Conservation (phyloP, 2,888 invertebrate species). For the Drosophila phalerata region DNA sequence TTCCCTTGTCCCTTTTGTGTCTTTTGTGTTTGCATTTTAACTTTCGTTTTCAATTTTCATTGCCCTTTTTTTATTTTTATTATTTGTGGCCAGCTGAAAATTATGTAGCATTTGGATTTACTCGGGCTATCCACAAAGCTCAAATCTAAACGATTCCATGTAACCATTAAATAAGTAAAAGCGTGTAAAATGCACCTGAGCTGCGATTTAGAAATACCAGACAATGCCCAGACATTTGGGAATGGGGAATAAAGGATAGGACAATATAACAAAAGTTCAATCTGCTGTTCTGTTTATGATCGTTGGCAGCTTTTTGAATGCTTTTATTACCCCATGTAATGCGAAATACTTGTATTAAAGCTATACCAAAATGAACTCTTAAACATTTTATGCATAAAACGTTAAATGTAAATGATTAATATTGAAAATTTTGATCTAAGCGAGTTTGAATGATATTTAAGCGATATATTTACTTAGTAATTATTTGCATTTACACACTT, state of each 20-base stretch:
- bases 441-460: neutral
- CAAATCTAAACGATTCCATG: conserved; percentile 30
- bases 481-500: neutral
- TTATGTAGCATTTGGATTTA: conserved; percentile 52
- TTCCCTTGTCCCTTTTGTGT: conserved; percentile 8
- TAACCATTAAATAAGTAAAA: conserved; percentile 53
- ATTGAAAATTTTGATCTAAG: neutral
- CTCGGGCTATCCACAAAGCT: conserved; percentile 4
- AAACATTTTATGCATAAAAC: no score
- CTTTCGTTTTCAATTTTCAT: conserved; percentile 78
- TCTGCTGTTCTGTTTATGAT: conserved; percentile 14
- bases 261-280: conserved; percentile 21
- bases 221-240: conserved; percentile 53
- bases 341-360: no score
- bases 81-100: conserved; percentile 57
- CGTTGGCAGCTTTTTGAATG: conserved; percentile 3
- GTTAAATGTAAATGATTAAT: neutral
- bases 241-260: neutral
- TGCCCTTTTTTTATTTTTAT: conserved; percentile 45
- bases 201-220: conserved; percentile 41
- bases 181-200: conserved; percentile 74
- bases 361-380: no score
- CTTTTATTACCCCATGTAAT: conserved; percentile 7
- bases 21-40: conserved; percentile 58
- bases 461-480: neutral